Evolutionary conservation across 1,140 invertebrate genomes (phyloP).

Genomic region (Carcinoscorpius rotundicauda): DNA sequence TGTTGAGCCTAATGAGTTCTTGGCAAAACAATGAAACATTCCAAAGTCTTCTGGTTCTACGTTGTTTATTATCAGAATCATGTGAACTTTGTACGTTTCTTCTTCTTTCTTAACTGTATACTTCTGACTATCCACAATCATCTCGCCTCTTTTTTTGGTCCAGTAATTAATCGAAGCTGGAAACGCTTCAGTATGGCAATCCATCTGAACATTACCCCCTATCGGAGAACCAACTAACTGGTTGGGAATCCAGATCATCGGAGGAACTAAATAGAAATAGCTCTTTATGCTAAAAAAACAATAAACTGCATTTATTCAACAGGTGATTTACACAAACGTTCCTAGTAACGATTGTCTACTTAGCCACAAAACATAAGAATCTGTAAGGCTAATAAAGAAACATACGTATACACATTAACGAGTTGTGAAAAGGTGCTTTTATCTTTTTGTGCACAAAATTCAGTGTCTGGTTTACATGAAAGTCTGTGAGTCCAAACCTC

Average conservation of each 20-base stretch:
- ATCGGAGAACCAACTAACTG: constrained; percentile 35
- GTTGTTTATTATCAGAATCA: constrained; percentile 22
- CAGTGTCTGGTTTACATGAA: no score
- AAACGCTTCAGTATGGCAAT: constrained; percentile 34
- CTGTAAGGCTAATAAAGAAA: no score
- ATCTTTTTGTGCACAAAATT: no score
- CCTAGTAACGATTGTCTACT: no score
- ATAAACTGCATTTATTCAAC: no score
- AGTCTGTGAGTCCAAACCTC: no score
- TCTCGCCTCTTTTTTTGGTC: constrained; percentile 23
- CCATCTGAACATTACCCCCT: constrained; percentile 33
- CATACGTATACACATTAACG: no score
- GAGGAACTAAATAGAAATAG: constrained; percentile 28
- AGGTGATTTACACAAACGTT: no score
- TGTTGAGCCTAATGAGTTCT: constrained; percentile 83
- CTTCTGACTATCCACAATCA: constrained; percentile 17
- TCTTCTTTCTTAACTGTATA: constrained; percentile 13
- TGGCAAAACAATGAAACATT: constrained; percentile 75
- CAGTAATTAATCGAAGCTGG: constrained; percentile 26
- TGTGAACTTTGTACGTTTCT: constrained; percentile 22
- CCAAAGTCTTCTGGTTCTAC: constrained; percentile 52
- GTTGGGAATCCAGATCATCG: constrained; percentile 38
- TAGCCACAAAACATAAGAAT: no score
- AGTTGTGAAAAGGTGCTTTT: no score
- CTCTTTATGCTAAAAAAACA: no score